Percentiles rank a stretch among this genome's conserved stretches.
phyloP scores from a whole-genome alignment of 2,888 invertebrate genomes.

The Nemotelus nigrinus region DNA sequence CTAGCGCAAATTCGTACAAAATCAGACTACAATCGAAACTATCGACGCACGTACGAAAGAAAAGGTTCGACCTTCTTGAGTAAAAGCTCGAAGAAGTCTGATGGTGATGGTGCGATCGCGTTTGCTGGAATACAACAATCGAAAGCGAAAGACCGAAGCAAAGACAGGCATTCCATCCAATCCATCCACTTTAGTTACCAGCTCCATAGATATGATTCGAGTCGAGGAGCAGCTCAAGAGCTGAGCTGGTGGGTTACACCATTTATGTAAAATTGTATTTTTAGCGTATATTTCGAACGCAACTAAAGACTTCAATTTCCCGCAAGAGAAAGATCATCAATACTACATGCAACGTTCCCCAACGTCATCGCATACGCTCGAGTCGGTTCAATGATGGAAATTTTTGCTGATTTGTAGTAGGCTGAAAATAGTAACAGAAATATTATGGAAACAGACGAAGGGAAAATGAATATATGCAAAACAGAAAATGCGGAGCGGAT shows the following conservation, averaged over 20 bases:
- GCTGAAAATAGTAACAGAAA: too few species aligned
- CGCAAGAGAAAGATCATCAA: conserved; percentile 28
- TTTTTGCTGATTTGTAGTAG: too few species aligned
- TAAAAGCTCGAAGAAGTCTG: conserved; percentile 66
- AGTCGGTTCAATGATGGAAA: neutral
- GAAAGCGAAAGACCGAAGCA: conserved; percentile 50
- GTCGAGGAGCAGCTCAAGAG: conserved; percentile 8
- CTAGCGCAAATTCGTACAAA: neutral
- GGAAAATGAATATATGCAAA: too few species aligned
- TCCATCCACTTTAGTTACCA: conserved; percentile 13
- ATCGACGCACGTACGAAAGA: conserved; percentile 26
- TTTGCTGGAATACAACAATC: conserved; percentile 45
- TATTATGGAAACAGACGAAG: too few species aligned
- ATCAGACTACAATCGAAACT: conserved; percentile 10
- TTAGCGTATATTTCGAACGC: conserved; percentile 1
- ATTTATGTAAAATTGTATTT: conserved; percentile 19
- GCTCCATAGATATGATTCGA: neutral
- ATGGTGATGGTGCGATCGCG: conserved; percentile 49
- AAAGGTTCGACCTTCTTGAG: conserved; percentile 64
- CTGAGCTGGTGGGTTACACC: conserved; percentile 40
- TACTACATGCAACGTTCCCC: neutral
- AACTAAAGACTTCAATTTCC: conserved; percentile 23
- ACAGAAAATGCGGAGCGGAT: too few species aligned
- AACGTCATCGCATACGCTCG: neutral
- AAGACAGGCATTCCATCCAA: neutral